Evolutionary conservation across 2,113 vertebrate species (phyloP).

Genomic region (Hippocampus guttulatus): DNA sequence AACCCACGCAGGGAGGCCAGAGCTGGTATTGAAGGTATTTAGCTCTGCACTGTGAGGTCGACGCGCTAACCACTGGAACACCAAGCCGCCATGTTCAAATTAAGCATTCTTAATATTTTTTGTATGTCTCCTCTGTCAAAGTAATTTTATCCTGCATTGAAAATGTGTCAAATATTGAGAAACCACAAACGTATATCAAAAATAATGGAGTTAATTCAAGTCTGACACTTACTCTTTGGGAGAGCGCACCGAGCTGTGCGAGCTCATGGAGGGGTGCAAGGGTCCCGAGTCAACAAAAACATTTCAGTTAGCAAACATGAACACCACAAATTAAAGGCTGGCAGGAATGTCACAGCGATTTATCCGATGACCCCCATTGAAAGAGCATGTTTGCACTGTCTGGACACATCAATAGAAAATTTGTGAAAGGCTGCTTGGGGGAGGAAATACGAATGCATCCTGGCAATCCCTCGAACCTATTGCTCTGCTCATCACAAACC

Average conservation of each 20-base stretch:
- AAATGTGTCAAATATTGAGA: too few relatives aligned
- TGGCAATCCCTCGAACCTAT: conserved; percentile 39
- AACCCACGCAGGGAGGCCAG: too few relatives aligned
- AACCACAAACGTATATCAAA: too few relatives aligned
- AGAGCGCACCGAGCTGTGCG: too few relatives aligned
- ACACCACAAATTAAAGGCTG: background rate
- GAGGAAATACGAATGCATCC: conserved; percentile 23
- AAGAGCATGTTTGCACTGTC: background rate
- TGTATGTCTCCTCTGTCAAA: too few relatives aligned
- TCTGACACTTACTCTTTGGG: too few relatives aligned
- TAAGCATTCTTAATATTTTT: background rate
- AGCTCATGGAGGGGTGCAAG: background rate
- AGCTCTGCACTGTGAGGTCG: too few relatives aligned
- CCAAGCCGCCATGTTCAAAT: too few relatives aligned
- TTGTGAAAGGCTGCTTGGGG: conserved; percentile 11
- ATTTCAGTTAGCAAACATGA: background rate
- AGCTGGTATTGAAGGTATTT: too few relatives aligned
- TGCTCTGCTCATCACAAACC: conserved; percentile 49
- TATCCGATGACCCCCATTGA: background rate
- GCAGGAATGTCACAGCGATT: background rate
- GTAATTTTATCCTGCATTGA: too few relatives aligned
- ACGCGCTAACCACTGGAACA: too few relatives aligned
- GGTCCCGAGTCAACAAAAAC: background rate
- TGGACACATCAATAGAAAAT: background rate
- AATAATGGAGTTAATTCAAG: too few relatives aligned